A percentile compares a stretch with the other conserved stretches of the same genome.
Evolutionary conservation across 2,113 vertebrate genomes (phyloP).

Genomic region (Anseranas semipalmata): DNA sequence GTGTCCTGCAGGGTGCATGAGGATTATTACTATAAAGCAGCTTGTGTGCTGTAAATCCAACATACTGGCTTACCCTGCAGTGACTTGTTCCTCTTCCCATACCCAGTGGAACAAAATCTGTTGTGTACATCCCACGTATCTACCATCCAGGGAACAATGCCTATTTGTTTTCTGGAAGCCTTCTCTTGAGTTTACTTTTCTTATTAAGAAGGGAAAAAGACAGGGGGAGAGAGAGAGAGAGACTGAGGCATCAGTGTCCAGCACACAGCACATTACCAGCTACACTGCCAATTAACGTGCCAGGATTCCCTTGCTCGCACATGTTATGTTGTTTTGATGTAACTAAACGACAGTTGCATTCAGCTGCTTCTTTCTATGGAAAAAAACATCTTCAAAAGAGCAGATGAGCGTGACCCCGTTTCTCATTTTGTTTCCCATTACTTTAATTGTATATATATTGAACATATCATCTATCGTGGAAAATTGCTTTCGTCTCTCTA

Average conservation of each 20-base stretch:
- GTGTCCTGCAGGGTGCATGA: conserved; percentile 53
- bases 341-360: conserved; percentile 51
- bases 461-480: conserved; percentile 36
- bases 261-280: conserved; percentile 44
- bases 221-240: background rate
- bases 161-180: conserved; percentile 12
- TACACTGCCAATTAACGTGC: conserved; percentile 50
- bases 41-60: conserved; percentile 19
- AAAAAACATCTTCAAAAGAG: conserved; percentile 67
- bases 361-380: conserved; percentile 68
- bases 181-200: conserved; percentile 9
- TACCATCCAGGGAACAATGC: background rate
- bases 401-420: conserved; percentile 47
- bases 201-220: background rate
- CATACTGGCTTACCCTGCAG: background rate
- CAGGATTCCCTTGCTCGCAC: conserved; percentile 43
- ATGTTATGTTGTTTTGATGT: conserved; percentile 64
- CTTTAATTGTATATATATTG: conserved; percentile 57
- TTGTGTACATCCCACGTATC: background rate
- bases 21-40: conserved; percentile 11
- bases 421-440: conserved; percentile 63
- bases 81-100: conserved; percentile 40
- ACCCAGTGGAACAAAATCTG: conserved; percentile 22
- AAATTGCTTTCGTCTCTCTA: conserved; percentile 61
- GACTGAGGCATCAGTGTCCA: conserved; percentile 1